Conservation (phyloP, 1,140 invertebrate genomes). For the Zaprionus ornatus region DNA sequence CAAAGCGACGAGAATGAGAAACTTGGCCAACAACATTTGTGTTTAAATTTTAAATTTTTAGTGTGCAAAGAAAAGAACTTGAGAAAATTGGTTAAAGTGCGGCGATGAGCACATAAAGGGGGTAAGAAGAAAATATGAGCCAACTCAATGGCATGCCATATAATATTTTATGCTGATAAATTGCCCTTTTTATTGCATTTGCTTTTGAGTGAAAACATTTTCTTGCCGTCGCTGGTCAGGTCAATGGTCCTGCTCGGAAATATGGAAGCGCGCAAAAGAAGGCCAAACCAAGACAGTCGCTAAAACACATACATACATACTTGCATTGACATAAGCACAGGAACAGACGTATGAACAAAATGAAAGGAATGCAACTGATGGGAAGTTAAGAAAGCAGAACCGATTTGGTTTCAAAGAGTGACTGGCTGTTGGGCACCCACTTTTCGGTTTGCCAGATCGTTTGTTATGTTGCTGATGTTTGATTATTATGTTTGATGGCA, state of each 20-base stretch:
- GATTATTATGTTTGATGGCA: slow-evolving; percentile 82
- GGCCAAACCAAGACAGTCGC: slow-evolving; percentile 30
- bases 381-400: not conserved
- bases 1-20: slow-evolving; percentile 6
- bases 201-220: slow-evolving; percentile 82
- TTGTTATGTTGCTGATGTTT: slow-evolving; percentile 82
- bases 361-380: slow-evolving; percentile 31
- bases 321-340: slow-evolving; percentile 7
- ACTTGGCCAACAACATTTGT: slow-evolving; percentile 50
- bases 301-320: slow-evolving; percentile 9
- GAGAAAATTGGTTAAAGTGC: slow-evolving; percentile 49
- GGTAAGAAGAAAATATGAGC: slow-evolving; percentile 63
- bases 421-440: slow-evolving; percentile 55
- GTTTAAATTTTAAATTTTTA: slow-evolving; percentile 66
- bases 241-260: slow-evolving; percentile 70
- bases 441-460: slow-evolving; percentile 72
- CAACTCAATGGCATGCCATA: slow-evolving; percentile 80
- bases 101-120: not conserved
- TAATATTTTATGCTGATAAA: slow-evolving; percentile 83
- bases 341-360: slow-evolving; percentile 28
- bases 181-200: slow-evolving; percentile 82
- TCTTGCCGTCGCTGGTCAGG: slow-evolving; percentile 60
- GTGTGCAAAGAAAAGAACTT: not conserved
- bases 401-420: slow-evolving; percentile 32
- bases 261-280: slow-evolving; percentile 51